Evolutionary conservation across 1,140 invertebrate genomes (phyloP), one percentile per base, ranked within the genome.

Genomic region (Sinonovacula constricta): DNA sequence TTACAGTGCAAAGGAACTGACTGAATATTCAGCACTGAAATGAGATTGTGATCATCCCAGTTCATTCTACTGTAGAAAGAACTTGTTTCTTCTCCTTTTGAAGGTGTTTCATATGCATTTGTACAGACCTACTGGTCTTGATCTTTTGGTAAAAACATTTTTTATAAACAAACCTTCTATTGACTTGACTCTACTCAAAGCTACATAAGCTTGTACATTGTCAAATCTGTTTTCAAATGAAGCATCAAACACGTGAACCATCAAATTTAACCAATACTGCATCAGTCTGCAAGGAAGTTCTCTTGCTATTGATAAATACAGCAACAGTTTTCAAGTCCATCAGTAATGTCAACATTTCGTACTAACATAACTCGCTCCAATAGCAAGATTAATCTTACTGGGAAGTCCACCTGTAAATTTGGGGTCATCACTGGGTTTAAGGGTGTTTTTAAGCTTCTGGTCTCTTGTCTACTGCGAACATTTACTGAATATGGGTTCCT

Each of bases 151-250:
- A 24, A 36, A 31, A 59, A 76, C 54, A 7, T 75, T 33, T 4
- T 36, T 22, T 1, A 67, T 4, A 49, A 31, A 51, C 18, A 76
- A 33, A 12, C 33, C 56, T 45, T 56, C 24, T 2, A 59, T 12
- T 0, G 63, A 36, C 33, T 67, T 65, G 2, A 56, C 34, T 49
- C 74, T 67, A 34, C 74, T 67, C 3, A 67, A 36, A 28, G 74
- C 74, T 22, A 76, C 74, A 67, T 76, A 76, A n/a, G 74, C 74
- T 51, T 76, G 74, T 49, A 51, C 74, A 76, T 18, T 28, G 12
- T 31, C 63, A 49, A 57, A 67, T 5, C 62, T 34, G 14, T 39
- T 30, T 59, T 54, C 2, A 76, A 53, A 59, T 30, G 26, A 57
- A 5, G 68, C 33, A 34, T 59, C 22, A 31, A 28, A 53, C 49